Conservation (phyloP, 2,113 vertebrate genomes). For the Scomber japonicus region DNA sequence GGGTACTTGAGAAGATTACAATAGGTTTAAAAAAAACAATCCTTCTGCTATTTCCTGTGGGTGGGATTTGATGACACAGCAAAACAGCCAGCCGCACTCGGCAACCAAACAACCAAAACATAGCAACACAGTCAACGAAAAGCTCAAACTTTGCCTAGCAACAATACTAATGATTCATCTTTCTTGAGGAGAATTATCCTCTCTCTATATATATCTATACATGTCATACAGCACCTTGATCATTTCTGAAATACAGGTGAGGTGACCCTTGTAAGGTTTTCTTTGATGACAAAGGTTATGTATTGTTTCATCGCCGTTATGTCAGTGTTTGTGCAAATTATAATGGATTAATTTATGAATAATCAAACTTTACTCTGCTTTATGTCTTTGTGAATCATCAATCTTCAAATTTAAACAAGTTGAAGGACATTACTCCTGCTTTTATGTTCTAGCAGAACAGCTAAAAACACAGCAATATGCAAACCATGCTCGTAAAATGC, state of each 20-base stretch:
- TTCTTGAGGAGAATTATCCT: background rate
- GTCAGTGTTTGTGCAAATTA: too few relatives aligned
- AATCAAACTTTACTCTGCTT: background rate
- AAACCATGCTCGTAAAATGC: slow-evolving; percentile 65
- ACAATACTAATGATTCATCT: background rate
- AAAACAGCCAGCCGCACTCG: slow-evolving; percentile 51
- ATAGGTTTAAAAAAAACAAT: slow-evolving; percentile 29
- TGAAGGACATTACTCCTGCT: too few relatives aligned
- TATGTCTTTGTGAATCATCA: background rate
- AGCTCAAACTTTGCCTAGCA: slow-evolving; percentile 30
- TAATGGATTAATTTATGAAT: too few relatives aligned
- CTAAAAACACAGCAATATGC: slow-evolving; percentile 58
- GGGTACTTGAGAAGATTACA: slow-evolving; percentile 22
- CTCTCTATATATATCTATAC: background rate
- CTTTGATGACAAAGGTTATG: background rate
- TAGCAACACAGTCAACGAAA: slow-evolving; percentile 51
- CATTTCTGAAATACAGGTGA: too few relatives aligned
- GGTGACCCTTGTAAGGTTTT: background rate
- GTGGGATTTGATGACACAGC: slow-evolving; percentile 63
- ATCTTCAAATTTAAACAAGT: background rate
- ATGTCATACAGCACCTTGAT: background rate
- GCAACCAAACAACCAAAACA: slow-evolving; percentile 58
- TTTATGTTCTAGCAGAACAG: background rate
- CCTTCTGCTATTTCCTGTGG: slow-evolving; percentile 61
- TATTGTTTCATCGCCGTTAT: background rate